Evolutionary conservation across 2,888 invertebrate species (phyloP), one percentile per base, ranked within the genome.

Genomic region (Cryptus armator): DNA sequence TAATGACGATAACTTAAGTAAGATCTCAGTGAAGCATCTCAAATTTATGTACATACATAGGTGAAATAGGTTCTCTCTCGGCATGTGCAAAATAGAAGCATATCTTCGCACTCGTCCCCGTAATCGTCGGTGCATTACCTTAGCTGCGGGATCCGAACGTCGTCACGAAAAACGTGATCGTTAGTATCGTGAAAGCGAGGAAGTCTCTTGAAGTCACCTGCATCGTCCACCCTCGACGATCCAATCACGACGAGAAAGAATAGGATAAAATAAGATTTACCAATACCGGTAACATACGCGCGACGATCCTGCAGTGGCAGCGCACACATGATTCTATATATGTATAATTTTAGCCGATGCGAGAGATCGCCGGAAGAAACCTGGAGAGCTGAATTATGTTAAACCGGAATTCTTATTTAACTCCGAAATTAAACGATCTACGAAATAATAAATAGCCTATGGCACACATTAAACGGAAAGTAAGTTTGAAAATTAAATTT

Each of bases 131-230:
- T 46, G 66, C 14, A 29, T 59, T 24, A 16, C 48, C 46, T 72
- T 24, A 48, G 24, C 24, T n/a, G 16, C 43, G 37, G n/a, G 12
- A 24, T n/a, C 51, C 64, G 64, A 48, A 5, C 53, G 43, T 75
- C 81, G 81, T 68, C 81, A 82, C 76, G 76, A 76, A 77, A 77
- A 76, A 77, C 82, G 82, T 77, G 76, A 82, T 71, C 71, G 64
- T 53, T 48, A 14, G 53, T 74, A 37, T 68, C 81, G 83, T 67
- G 86, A 83, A 86, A 81, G 81, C 66, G 44, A 81, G 72, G 77
- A 82, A 82, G 77, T 83, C 74, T 59, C 10, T 6, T 62, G 56
- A 56, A 24, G 19, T 56, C 56, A 24, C 14, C 64, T 37, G 78
- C 56, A 67, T 46, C 59, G 68, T 72, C 80, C 53, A 66, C 43